Conservation (phyloP, 2,113 vertebrate species). For the Microtus oregoni region DNA sequence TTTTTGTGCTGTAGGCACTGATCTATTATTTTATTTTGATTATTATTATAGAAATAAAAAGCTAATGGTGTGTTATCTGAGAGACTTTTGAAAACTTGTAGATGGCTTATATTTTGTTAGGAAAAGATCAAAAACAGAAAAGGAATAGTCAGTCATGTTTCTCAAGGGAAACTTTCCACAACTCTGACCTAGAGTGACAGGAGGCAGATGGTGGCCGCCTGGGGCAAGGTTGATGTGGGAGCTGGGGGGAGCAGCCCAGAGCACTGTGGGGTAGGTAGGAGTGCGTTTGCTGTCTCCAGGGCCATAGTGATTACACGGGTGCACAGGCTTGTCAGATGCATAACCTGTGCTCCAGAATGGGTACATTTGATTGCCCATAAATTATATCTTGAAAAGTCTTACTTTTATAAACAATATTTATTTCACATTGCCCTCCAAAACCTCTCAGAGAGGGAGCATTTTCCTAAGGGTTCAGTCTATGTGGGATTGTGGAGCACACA, state of each 20-base stretch:
- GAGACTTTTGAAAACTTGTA: background rate
- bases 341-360: too few relatives aligned
- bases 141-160: too few relatives aligned
- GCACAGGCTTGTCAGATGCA: accelerated
- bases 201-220: background rate
- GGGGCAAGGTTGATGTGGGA: background rate
- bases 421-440: accelerated
- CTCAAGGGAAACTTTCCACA: background rate
- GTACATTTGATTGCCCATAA: background rate
- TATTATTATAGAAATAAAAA: background rate
- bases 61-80: background rate
- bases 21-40: background rate
- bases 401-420: background rate
- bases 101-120: background rate
- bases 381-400: background rate
- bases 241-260: too few relatives aligned
- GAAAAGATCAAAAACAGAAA: background rate
- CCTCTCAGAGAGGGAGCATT: too few relatives aligned
- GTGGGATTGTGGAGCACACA: background rate
- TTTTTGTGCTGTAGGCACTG: background rate
- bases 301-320: accelerated
- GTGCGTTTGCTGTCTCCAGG: accelerated
- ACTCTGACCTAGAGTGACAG: background rate
- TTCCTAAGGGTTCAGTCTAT: accelerated
- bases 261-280: accelerated